Percentiles rank a stretch among this genome's conserved stretches.
phyloP scores from a whole-genome alignment of 2,113 vertebrate species.

The Crotalus helleri region DNA sequence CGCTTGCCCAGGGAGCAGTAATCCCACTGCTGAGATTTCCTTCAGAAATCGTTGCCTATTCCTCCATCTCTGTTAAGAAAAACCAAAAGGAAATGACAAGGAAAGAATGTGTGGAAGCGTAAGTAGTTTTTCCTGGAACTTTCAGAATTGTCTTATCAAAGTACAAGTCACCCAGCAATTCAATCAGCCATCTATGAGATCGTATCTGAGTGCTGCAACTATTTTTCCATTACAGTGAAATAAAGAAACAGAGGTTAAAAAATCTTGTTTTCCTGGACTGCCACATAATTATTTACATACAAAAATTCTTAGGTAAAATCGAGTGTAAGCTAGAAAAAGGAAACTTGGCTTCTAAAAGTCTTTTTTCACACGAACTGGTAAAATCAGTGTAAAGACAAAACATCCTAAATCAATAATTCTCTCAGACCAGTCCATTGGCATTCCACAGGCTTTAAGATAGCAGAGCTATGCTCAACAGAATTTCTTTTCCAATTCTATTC shows the following conservation, averaged over 20 bases:
- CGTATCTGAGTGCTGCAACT: background rate
- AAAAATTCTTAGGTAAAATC: background rate
- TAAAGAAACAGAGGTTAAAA: background rate
- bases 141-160: background rate
- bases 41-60: conserved; percentile 49
- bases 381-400: background rate
- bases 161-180: background rate
- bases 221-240: background rate
- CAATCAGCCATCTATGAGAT: background rate
- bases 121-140: background rate
- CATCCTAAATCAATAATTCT: background rate
- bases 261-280: background rate
- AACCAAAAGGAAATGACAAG: conserved; percentile 17
- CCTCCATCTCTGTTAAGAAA: background rate
- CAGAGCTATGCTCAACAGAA: background rate
- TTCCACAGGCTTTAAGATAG: background rate
- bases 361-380: background rate
- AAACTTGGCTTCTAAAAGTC: background rate
- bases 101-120: conserved; percentile 9
- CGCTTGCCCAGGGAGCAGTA: conserved; percentile 17
- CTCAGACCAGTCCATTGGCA: background rate
- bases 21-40: conserved; percentile 23
- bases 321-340: background rate
- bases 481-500: background rate
- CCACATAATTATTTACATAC: background rate